These are phyloP conservation scores for Epistrophella euchroma DNA, from an alignment of 2,888 invertebrate species.

Conservation along the genomic window DNA sequence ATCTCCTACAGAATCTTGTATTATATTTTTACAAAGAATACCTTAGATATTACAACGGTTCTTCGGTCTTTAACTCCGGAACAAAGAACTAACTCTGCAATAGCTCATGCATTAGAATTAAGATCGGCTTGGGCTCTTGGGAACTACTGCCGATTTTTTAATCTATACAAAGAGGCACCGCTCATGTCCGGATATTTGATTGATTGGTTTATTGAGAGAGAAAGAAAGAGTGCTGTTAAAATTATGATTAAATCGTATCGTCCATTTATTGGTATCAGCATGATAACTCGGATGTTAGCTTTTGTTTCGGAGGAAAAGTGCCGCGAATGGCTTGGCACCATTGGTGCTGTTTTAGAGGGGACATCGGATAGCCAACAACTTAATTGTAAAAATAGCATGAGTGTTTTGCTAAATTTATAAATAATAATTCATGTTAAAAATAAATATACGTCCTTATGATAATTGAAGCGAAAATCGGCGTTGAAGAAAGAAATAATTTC, in stretches of 20 bases:
- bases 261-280: conserved; percentile 94
- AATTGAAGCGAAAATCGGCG: not conserved
- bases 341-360: conserved; percentile 88
- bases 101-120: conserved; percentile 93
- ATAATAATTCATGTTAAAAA: conserved; percentile 13
- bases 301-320: conserved; percentile 93
- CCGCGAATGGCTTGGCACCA: conserved; percentile 93
- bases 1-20: conserved; percentile 98
- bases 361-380: conserved; percentile 89
- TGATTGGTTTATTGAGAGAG: conserved; percentile 99
- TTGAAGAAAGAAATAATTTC: not conserved
- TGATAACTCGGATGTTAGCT: conserved; percentile 94
- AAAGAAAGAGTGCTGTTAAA: conserved; percentile 95
- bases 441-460: not conserved
- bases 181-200: conserved; percentile 98
- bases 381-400: conserved; percentile 92
- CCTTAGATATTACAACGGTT: conserved; percentile 97
- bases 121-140: conserved; percentile 96
- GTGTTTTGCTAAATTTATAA: conserved; percentile 71
- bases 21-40: conserved; percentile 98
- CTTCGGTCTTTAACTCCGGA: conserved; percentile 91
- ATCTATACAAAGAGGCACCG: conserved; percentile 94
- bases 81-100: conserved; percentile 92
- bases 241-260: conserved; percentile 99
- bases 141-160: conserved; percentile 96